Percentiles rank a stretch among this genome's conserved stretches.
Conservation (phyloP, 2,113 vertebrate genomes). For the Vidua macroura region DNA sequence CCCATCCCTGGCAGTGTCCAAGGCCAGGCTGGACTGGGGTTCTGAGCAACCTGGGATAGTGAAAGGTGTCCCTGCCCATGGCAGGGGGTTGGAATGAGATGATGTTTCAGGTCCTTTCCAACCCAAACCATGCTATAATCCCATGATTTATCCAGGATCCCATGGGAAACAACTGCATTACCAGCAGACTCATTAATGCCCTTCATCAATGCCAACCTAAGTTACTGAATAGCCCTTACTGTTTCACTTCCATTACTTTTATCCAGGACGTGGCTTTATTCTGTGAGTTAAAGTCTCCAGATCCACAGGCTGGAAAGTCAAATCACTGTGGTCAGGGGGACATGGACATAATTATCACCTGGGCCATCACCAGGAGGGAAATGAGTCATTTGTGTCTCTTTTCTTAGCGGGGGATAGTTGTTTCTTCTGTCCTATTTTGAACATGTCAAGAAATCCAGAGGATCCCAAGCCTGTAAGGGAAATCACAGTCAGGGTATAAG, state of each 20-base stretch:
- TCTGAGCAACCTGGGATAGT: background rate
- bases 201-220: background rate
- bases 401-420: background rate
- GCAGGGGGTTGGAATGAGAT: background rate
- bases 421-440: background rate
- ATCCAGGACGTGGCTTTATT: background rate
- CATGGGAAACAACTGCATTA: background rate
- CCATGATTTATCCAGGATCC: background rate
- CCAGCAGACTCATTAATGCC: background rate
- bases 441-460: background rate
- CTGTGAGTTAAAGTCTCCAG: background rate
- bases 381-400: background rate
- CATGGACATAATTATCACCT: background rate
- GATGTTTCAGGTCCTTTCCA: background rate
- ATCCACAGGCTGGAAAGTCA: background rate
- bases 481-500: background rate
- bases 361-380: rapidly evolving
- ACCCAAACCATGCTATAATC: background rate
- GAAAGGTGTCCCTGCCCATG: background rate
- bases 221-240: background rate
- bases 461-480: background rate
- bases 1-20: background rate
- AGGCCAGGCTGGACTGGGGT: background rate
- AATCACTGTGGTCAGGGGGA: background rate
- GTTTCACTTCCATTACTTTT: background rate